phyloP scores from a whole-genome alignment of 2,113 vertebrate genomes.

The Stegastes partitus region DNA sequence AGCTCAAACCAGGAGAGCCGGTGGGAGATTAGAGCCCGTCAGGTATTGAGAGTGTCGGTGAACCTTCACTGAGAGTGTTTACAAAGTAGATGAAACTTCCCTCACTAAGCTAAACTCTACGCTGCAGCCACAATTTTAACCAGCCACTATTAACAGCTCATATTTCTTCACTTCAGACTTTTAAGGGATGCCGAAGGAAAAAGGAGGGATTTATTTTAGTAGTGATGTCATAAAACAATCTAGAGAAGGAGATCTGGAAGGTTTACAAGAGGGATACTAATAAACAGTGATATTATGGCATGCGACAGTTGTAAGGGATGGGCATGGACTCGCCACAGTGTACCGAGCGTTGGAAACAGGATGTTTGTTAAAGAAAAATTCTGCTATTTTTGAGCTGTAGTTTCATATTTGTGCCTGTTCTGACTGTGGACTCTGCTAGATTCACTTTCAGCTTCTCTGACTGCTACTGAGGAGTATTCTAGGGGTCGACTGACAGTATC shows the following conservation, averaged over 20 bases:
- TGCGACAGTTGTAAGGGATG: slow-evolving; percentile 11
- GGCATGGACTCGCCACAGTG: neutral
- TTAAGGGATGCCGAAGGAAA: slow-evolving; percentile 72
- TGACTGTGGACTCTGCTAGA: too few relatives aligned
- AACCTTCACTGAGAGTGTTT: slow-evolving; percentile 73
- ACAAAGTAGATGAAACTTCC: slow-evolving; percentile 64
- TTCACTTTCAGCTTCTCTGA: neutral
- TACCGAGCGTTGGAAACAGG: neutral
- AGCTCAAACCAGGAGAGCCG: slow-evolving; percentile 59
- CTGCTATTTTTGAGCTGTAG: neutral
- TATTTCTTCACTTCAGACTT: neutral
- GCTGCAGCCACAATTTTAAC: slow-evolving; percentile 16
- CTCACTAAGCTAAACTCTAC: slow-evolving; percentile 29
- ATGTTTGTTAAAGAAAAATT: slow-evolving; percentile 9
- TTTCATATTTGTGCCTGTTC: neutral
- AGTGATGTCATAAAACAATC: slow-evolving; percentile 33
- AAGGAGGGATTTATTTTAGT: slow-evolving; percentile 65
- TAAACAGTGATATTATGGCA: slow-evolving; percentile 34
- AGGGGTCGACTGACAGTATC: too few relatives aligned
- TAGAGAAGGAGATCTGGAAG: slow-evolving; percentile 27
- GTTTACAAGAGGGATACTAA: slow-evolving; percentile 6
- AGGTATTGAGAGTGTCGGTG: slow-evolving; percentile 55
- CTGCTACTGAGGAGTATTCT: neutral
- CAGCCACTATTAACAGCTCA: slow-evolving; percentile 66
- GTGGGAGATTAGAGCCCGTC: slow-evolving; percentile 48